Evolutionary conservation across 1,140 invertebrate species (phyloP).

Genomic region (Bombyx mandarina): DNA sequence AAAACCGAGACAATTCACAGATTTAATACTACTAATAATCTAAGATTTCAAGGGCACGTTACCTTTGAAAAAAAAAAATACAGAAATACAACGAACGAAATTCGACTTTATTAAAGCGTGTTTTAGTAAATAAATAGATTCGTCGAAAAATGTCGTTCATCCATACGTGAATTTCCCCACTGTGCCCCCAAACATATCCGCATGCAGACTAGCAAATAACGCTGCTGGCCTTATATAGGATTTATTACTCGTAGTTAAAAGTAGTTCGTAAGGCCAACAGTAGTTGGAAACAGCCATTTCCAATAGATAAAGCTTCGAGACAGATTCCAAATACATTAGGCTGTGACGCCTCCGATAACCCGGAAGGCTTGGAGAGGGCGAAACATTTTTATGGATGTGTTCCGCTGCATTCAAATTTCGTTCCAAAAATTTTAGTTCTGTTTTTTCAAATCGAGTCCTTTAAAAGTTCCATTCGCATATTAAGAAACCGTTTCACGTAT

Average conservation of each 20-base stretch:
- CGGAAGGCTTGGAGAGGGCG: constrained; percentile 24
- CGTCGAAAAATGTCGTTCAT: too few species aligned
- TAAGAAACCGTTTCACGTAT: too few species aligned
- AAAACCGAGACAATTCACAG: too few species aligned
- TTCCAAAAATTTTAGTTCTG: too few species aligned
- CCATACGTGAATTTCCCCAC: not conserved
- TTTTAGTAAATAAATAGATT: too few species aligned
- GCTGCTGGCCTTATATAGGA: constrained; percentile 39
- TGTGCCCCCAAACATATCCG: constrained; percentile 18
- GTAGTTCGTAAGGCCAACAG: constrained; percentile 48
- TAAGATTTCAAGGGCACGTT: too few species aligned
- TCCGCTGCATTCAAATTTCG: constrained; percentile 1
- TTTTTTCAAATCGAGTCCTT: too few species aligned
- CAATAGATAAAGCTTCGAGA: constrained; percentile 63
- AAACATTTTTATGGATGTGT: not conserved
- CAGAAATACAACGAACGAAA: too few species aligned
- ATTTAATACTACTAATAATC: too few species aligned
- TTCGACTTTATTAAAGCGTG: too few species aligned
- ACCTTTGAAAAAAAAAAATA: too few species aligned
- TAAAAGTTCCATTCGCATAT: too few species aligned
- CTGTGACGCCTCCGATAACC: constrained; percentile 24
- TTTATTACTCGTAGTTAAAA: constrained; percentile 66
- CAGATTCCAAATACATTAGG: constrained; percentile 68
- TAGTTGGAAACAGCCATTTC: constrained; percentile 64
- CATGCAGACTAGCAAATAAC: constrained; percentile 44